Conservation (phyloP, 1,140 invertebrate species). For the Aphelinus atriplicis region DNA sequence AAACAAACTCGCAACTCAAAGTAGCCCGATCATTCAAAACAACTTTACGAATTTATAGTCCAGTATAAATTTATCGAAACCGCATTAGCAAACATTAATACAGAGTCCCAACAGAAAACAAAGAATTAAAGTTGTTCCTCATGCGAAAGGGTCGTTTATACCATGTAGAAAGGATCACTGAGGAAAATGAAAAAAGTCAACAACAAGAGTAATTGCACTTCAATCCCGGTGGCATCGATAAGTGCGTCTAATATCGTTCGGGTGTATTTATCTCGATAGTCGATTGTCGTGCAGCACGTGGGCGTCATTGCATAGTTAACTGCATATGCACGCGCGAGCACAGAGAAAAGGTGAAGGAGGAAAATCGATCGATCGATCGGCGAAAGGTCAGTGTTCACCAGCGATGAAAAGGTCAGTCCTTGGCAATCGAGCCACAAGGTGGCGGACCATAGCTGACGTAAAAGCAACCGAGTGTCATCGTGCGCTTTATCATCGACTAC, state of each 20-base stretch:
- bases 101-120: too few species aligned
- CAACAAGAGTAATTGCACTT: not conserved
- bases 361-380: slow-evolving; percentile 33
- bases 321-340: not conserved
- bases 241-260: not conserved
- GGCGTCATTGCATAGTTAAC: not conserved
- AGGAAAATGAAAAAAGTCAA: too few species aligned
- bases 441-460: too few species aligned
- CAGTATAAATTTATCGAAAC: too few species aligned
- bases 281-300: not conserved
- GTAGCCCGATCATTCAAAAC: too few species aligned
- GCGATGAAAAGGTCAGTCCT: slow-evolving; percentile 29
- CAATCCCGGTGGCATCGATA: not conserved
- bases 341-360: not conserved
- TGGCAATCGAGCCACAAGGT: slow-evolving; percentile 13
- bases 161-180: too few species aligned
- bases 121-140: too few species aligned
- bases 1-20: too few species aligned
- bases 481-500: not conserved
- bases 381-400: slow-evolving; percentile 38
- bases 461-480: not conserved
- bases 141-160: too few species aligned
- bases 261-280: not conserved
- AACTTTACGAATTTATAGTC: too few species aligned
- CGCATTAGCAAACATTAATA: too few species aligned